Base-by-base conservation (phyloP, 64 coral and sea anemone species). In the Montipora foliosa region DNA sequence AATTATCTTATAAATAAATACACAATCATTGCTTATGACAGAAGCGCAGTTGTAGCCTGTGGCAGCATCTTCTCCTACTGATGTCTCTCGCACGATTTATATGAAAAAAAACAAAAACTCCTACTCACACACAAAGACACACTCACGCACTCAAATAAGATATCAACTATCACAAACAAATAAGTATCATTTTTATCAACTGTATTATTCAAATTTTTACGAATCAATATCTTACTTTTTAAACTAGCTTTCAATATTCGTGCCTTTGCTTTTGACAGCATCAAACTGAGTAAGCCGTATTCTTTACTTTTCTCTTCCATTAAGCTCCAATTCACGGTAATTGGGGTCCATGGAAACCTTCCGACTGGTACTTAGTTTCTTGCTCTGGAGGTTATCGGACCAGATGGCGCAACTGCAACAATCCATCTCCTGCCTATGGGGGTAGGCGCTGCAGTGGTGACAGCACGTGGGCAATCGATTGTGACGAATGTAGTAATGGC, bases 401-500 rank as follows among this genome's bases (percentile, higher is more conserved):
- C 12, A 74, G 80, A 78, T 6, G 5, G 1, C 53, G 90, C 11
- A n/a, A 85, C 57, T 92, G 90, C 48, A 78, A 92, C 55, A 49
- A 92, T 48, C 90, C 80, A 49, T 21, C 70, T 45, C 90, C 90
- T 11, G 69, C 68, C 9, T n/a, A 92, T 61, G 81, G 81, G 74
- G 80, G 81, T 11, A 55, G n/a, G 0, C 0, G 0, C 4, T 92
- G 90, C 58, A 20, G 24, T 12, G 90, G 90, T 8, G 58, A 5
- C 53, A 25, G 45, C 8, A 14, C 12, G 6, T 0, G 61, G 16
- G 4, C 44, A 12, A 75, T 72, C 57, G 81, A 85, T 6, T 92
- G 90, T 49, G 12, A 85, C 14, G 90, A 92, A 59, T 92, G 90
- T 75, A 11, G 1, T 44, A 66, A 64, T 21, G 14, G 20, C 16